These are phyloP conservation scores for Eciton burchellii DNA, from an alignment of 1,140 invertebrate species.

Conservation along the genomic window DNA sequence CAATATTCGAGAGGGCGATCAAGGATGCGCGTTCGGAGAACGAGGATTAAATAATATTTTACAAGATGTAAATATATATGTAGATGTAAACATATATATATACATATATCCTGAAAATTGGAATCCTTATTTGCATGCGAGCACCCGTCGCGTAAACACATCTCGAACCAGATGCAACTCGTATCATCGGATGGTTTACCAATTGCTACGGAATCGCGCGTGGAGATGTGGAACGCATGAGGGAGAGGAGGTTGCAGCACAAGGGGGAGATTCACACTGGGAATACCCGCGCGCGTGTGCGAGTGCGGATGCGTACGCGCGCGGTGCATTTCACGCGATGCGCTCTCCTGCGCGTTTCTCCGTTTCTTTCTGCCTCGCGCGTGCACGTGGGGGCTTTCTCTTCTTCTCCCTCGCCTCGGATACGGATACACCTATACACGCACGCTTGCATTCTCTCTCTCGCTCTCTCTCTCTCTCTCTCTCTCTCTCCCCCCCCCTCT, in stretches of 20 bases:
- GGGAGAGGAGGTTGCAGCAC: slow-evolving; percentile 17
- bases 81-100: too few relatives aligned
- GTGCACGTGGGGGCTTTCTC: not conserved
- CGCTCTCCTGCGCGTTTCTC: slow-evolving; percentile 37
- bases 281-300: slow-evolving; percentile 54
- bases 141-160: not conserved
- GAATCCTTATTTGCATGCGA: too few relatives aligned
- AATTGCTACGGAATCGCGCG: slow-evolving; percentile 72
- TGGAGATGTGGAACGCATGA: slow-evolving; percentile 49
- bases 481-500: slow-evolving; percentile 37
- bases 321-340: slow-evolving; percentile 67
- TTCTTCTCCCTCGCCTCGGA: not conserved
- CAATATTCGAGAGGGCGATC: not conserved
- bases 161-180: slow-evolving; percentile 62
- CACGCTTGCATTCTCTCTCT: slow-evolving; percentile 46
- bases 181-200: slow-evolving; percentile 70
- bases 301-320: slow-evolving; percentile 63
- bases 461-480: slow-evolving; percentile 28
- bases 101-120: too few relatives aligned
- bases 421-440: not conserved
- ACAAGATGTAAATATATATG: too few relatives aligned
- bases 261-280: slow-evolving; percentile 24
- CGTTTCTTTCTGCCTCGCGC: slow-evolving; percentile 22
- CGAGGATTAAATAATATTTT: not conserved
- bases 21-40: not conserved